phyloP scores from a whole-genome alignment of 1,140 invertebrate species.

The Magallana ariakensis region DNA sequence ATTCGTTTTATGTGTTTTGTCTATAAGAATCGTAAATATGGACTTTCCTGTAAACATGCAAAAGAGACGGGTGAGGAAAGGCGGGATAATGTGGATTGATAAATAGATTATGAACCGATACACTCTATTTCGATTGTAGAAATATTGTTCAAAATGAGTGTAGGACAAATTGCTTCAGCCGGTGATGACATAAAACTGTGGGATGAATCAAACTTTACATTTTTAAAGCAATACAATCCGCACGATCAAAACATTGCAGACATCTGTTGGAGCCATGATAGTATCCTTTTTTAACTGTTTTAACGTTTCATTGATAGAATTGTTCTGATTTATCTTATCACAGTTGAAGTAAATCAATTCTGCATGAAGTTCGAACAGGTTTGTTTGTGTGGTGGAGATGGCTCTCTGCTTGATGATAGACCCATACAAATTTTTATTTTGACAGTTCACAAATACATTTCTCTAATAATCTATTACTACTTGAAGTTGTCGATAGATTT shows the following conservation, averaged over 20 bases:
- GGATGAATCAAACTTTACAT: conserved; percentile 68
- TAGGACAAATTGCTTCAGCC: conserved; percentile 70
- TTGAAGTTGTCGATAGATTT: no score
- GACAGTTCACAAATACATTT: no score
- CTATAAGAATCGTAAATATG: background rate
- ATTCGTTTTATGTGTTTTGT: background rate
- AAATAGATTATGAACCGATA: background rate
- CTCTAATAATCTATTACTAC: no score
- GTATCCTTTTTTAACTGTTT: conserved; percentile 68
- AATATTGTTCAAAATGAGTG: conserved; percentile 53
- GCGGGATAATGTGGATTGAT: conserved; percentile 35
- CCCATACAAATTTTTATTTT: no score
- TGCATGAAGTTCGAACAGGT: no score
- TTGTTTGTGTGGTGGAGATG: no score
- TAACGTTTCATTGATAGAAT: background rate
- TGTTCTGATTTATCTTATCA: background rate
- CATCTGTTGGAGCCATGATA: conserved; percentile 74
- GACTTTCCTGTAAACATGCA: background rate
- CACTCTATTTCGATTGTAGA: background rate
- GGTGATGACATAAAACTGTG: conserved; percentile 77
- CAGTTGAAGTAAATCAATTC: no score
- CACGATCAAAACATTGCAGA: conserved; percentile 71
- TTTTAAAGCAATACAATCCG: conserved; percentile 74
- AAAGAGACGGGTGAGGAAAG: conserved; percentile 18
- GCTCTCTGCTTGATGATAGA: no score